Percentiles rank a stretch among this genome's conserved stretches.
Conservation (phyloP, 2,888 invertebrate species). For the Eupeodes luniger region DNA sequence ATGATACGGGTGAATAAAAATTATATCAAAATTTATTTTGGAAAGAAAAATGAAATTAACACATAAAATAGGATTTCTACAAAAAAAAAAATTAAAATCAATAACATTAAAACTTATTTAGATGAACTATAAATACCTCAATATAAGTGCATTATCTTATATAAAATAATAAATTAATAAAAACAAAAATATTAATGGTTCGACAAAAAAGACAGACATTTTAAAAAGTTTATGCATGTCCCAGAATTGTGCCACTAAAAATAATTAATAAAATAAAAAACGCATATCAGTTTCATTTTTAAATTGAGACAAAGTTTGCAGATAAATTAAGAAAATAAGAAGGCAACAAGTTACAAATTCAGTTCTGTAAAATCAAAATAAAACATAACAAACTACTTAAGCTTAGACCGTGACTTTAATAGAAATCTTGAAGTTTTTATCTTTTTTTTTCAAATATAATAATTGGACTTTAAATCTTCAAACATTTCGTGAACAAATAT, state of each 20-base stretch:
- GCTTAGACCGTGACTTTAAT: slow-evolving; percentile 12
- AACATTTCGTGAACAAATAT: slow-evolving; percentile 67
- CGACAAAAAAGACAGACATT: slow-evolving; percentile 15
- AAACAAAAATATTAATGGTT: slow-evolving; percentile 44
- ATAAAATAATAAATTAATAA: slow-evolving; percentile 69
- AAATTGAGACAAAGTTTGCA: slow-evolving; percentile 28
- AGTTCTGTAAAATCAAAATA: slow-evolving; percentile 18
- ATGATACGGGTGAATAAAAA: slow-evolving; percentile 20
- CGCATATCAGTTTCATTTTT: slow-evolving; percentile 65
- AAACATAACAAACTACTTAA: slow-evolving; percentile 22
- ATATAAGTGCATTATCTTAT: slow-evolving; percentile 81
- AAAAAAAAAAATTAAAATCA: slow-evolving; percentile 45
- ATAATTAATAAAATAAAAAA: slow-evolving; percentile 41
- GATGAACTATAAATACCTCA: slow-evolving; percentile 80
- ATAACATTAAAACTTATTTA: slow-evolving; percentile 75
- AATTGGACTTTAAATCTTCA: slow-evolving; percentile 17
- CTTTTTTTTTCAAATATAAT: neutral
- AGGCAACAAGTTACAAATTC: slow-evolving; percentile 16
- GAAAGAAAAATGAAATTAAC: slow-evolving; percentile 55
- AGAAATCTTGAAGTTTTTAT: neutral
- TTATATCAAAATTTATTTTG: slow-evolving; percentile 50
- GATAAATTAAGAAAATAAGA: slow-evolving; percentile 18
- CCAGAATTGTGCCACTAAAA: slow-evolving; percentile 42
- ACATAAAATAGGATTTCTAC: slow-evolving; percentile 48
- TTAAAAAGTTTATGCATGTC: slow-evolving; percentile 39